Base-by-base conservation (phyloP, 2,888 invertebrate species). In the Lepetodrilus schrolli region DNA sequence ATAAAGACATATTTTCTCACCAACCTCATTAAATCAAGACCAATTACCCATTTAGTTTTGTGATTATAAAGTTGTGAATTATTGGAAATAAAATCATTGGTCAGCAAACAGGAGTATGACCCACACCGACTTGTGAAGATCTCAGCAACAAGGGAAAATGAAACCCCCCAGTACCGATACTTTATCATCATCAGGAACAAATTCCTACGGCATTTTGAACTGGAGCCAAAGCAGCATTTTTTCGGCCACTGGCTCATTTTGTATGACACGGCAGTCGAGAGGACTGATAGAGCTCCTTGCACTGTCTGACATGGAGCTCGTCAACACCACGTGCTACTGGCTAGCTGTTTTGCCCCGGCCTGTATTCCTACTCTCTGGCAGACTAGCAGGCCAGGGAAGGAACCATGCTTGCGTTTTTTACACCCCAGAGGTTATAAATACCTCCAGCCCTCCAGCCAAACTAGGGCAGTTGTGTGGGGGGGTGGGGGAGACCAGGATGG, bases 251-350 rank as follows among this genome's bases (percentile, higher is more conserved):
- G 69, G 58, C 43, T 69, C 47, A 69, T 69, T 69, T 20, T 49
- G 37, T 34, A 23, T 73, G 69, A 73, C 73, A 73, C 43, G 71
- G 37, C 71, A 71, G 71, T 71, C 58, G 26, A 23, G n/a, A n/a
- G 58, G 23, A 51, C 21, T 51, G 51, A 58, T 58, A 58, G 34
- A 30, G 58, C 30, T 30, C 4, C 17, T 13, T 30, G 58, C 58
- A 58, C 58, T 58, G 58, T 30, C 58, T 58, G 58, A 58, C 58
- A 58, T 58, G 48, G 48, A n/a, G n/a, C n/a, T 48, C 21, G 48
- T 17, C 58, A 30, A 17, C 58, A 10, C 34, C 26, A 13, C 10
- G 30, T 30, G 58, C 58, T 58, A 58, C 58, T 58, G 58, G 58
- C 34, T 58, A 58, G 26, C 58, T 58, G 17, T 34, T 34, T n/a